Percentiles rank a stretch among this genome's conserved stretches.
Evolutionary conservation across 2,797 vertebrate genomes (phyloP).

Genomic region (Sciaenops ocellatus): DNA sequence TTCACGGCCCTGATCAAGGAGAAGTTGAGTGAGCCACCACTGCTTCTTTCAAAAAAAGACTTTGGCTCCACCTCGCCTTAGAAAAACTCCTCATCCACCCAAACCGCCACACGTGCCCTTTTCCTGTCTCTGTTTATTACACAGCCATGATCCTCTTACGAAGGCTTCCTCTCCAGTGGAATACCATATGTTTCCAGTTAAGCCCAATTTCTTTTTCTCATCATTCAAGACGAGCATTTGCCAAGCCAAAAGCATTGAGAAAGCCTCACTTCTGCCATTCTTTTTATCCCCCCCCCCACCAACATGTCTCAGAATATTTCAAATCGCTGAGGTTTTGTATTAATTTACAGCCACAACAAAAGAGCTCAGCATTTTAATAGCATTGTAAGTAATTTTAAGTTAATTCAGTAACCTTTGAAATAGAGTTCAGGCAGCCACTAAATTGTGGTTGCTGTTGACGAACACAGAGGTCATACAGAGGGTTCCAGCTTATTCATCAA

Average conservation of each 20-base stretch:
- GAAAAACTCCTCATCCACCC: slow-evolving; percentile 78
- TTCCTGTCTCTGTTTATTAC: slow-evolving; percentile 84
- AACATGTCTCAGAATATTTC: slow-evolving; percentile 86
- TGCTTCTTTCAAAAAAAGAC: slow-evolving; percentile 66
- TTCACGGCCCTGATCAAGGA: slow-evolving; percentile 65
- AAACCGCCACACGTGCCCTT: slow-evolving; percentile 86
- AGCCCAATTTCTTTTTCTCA: slow-evolving; percentile 95
- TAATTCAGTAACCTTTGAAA: slow-evolving; percentile 97
- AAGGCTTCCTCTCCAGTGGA: slow-evolving; percentile 92
- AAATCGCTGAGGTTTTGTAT: slow-evolving; percentile 95
- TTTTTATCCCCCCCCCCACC: slow-evolving; percentile 22
- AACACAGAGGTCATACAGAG: slow-evolving; percentile 78
- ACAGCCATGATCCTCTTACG: slow-evolving; percentile 87
- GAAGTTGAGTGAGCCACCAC: slow-evolving; percentile 62
- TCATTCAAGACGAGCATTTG: slow-evolving; percentile 94
- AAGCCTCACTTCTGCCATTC: slow-evolving; percentile 84
- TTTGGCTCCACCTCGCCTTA: slow-evolving; percentile 62
- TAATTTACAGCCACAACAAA: slow-evolving; percentile 97
- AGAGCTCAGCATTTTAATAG: slow-evolving; percentile 93
- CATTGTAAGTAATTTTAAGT: slow-evolving; percentile 97
- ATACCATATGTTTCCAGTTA: slow-evolving; percentile 98
- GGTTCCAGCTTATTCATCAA: slow-evolving; percentile 75
- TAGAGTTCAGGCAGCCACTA: slow-evolving; percentile 91
- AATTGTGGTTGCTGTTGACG: slow-evolving; percentile 87
- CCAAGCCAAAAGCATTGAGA: slow-evolving; percentile 92